Evolutionary conservation across 1,140 invertebrate genomes (phyloP).

Genomic region (Aphidius gifuensis): DNA sequence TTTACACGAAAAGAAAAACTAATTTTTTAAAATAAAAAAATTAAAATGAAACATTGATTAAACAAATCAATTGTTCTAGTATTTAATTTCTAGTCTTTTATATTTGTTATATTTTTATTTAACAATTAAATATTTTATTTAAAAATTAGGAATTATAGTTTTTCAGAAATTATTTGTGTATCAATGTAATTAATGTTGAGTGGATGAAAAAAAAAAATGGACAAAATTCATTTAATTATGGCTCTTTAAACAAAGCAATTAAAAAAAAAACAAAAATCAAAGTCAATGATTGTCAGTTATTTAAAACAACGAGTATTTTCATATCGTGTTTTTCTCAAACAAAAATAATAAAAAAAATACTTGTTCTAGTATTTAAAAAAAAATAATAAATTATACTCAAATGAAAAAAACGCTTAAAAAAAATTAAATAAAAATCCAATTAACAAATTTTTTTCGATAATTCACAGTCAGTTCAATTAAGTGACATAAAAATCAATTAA

Average conservation of each 20-base stretch:
- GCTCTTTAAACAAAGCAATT: too few relatives aligned
- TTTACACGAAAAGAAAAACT: too few relatives aligned
- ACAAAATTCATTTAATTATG: background rate
- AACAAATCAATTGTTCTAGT: conserved; percentile 1
- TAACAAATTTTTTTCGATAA: background rate
- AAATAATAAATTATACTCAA: background rate
- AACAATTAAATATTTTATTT: too few relatives aligned
- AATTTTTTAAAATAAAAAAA: conserved; percentile 1
- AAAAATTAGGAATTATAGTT: too few relatives aligned
- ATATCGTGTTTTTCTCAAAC: conserved; percentile 8
- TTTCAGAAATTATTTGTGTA: too few relatives aligned
- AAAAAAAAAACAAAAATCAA: background rate
- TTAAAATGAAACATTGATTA: conserved; percentile 3
- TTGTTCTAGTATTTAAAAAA: too few relatives aligned
- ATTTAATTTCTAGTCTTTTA: too few relatives aligned
- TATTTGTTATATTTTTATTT: too few relatives aligned
- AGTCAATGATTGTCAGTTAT: conserved; percentile 9
- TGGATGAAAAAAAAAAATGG: background rate
- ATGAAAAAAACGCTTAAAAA: background rate
- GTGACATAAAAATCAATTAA: conserved; percentile 4
- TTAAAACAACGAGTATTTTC: conserved; percentile 24
- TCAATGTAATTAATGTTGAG: too few relatives aligned
- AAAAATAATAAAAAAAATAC: background rate
- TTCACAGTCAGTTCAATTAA: conserved; percentile 11
- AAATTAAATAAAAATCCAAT: conserved; percentile 11